Base-by-base conservation (phyloP, 2,797 vertebrate species). In the Acanthiza pusilla region DNA sequence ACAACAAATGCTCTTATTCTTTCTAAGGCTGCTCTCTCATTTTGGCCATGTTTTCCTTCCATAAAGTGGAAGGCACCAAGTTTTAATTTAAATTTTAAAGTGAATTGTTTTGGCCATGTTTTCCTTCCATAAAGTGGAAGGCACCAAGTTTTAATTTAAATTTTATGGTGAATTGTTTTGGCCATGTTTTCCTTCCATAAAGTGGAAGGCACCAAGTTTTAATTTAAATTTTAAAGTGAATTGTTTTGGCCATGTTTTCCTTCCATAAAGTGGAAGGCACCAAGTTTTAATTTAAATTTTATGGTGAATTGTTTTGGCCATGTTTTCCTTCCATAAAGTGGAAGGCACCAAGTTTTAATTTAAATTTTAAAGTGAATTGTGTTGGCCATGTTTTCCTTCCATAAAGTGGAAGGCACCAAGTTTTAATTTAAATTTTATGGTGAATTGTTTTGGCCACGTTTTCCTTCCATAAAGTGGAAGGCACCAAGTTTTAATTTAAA, bases 1-100 rank as follows among this genome's bases (percentile, higher is more conserved):
- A 75, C n/a, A 79, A 43, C 5, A 62, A 63, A 76, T 95, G 91
- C 66, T 95, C 36, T 83, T 89, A 47, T 88, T 93, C 75, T 85
- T 77, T 34, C 78, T 91, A 75, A 27, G 48, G 18, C 51, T 42
- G 50, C 36, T 84, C 40, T 81, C 63, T 78, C 13, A 23, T 77
- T 85, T 85, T n/a, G 18, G 65, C 45, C 36, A 60, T 2, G 1
- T 30, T 32, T 42, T 85, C 48, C 29, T 80, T 66, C 51, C 40
- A 86, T 18, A 60, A 90, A 82, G 55, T 11, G 2, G 13, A 16
- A 16, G 62, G 20, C 55, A 54, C 27, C 8, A 14, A 47, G 30
- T 42, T 73, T 55, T 53, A 38, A n/a, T 53, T n/a, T 16, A 3
- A 30, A 22, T 58, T 51, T 57, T 13, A 36, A 8, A 10, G 36